Base-by-base conservation (phyloP, 2,888 invertebrate species). In the Cantharis rustica region DNA sequence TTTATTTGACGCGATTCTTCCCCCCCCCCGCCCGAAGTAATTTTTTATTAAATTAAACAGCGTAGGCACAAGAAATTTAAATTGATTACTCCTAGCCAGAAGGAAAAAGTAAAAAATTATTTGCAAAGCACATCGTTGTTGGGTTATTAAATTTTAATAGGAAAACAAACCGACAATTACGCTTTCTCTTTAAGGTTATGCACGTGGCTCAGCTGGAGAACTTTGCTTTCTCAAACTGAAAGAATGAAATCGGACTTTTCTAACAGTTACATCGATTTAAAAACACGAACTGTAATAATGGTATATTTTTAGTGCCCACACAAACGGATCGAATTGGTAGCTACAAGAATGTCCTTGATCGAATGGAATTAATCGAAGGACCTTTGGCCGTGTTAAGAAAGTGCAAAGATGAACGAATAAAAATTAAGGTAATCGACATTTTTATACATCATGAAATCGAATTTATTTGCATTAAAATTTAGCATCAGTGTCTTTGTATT, bases 351-450 rank as follows among this genome's bases (percentile, higher is more conserved):
- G 61, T 77, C 15, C 63, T 92, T 75, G 87, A 88, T 9, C 88
- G 88, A 71, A 92, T 93, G 87, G 89, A 90, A 61, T 84, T 82
- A 0, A 89, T 88, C 16, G 82, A 84, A 0, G 94, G 95, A 0
- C 95, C 95, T 0, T 86, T 95, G 26, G 88, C 88, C 1, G 86
- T 90, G n/a, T 87, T 95, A 13, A 90, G 88, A 79, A 90, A 90
- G 16, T 94, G 91, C 83, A 91, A 92, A 83, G 92, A 93, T 79
- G 88, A 89, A 69, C 89, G 90, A 79, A 87, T 90, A 1, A 89
- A 91, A 84, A 89, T 94, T 17, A 93, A 93, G 92, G 94, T 93
- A 89, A 86, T 85, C 47, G n/a, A 47, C 47, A 47, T 47, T 47
- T 47, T 47, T 47, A 47, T 47, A 47, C 7, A 47, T 47, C n/a